phyloP scores from a whole-genome alignment of 1,140 invertebrate genomes.

The Drosophila cardini region DNA sequence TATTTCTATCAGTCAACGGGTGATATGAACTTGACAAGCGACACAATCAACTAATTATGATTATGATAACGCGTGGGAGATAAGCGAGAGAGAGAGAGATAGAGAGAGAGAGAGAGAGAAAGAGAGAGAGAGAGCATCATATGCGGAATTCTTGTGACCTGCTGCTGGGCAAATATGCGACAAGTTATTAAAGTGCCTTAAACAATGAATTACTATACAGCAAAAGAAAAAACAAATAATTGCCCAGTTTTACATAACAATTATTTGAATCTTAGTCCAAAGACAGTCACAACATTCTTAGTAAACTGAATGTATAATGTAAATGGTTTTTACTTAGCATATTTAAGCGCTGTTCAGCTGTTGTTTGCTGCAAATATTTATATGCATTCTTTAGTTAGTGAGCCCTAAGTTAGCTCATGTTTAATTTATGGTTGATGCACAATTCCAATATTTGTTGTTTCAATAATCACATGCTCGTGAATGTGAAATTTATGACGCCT shows the following conservation, averaged over 20 bases:
- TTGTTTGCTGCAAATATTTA: slow-evolving; percentile 39
- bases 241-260: not conserved
- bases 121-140: slow-evolving; percentile 41
- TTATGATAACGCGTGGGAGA: slow-evolving; percentile 1
- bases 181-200: slow-evolving; percentile 13
- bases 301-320: slow-evolving; percentile 14
- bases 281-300: slow-evolving; percentile 15
- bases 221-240: not conserved
- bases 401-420: slow-evolving; percentile 41
- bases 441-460: slow-evolving; percentile 39
- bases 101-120: too few relatives aligned
- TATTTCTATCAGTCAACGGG: slow-evolving; percentile 12
- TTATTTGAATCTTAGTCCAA: slow-evolving; percentile 4
- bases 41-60: slow-evolving; percentile 2
- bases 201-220: slow-evolving; percentile 3
- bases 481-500: not conserved
- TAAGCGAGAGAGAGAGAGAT: slow-evolving; percentile 38
- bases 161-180: slow-evolving; percentile 31
- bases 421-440: slow-evolving; percentile 30
- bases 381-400: slow-evolving; percentile 2
- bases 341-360: slow-evolving; percentile 6
- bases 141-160: slow-evolving; percentile 51
- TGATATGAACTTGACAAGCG: not conserved
- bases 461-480: slow-evolving; percentile 25
- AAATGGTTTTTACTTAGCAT: slow-evolving; percentile 19